Evolutionary conservation across 2,888 invertebrate species (phyloP), one percentile per base, ranked within the genome.

Genomic region (Dyspetes luteomarginatus): DNA sequence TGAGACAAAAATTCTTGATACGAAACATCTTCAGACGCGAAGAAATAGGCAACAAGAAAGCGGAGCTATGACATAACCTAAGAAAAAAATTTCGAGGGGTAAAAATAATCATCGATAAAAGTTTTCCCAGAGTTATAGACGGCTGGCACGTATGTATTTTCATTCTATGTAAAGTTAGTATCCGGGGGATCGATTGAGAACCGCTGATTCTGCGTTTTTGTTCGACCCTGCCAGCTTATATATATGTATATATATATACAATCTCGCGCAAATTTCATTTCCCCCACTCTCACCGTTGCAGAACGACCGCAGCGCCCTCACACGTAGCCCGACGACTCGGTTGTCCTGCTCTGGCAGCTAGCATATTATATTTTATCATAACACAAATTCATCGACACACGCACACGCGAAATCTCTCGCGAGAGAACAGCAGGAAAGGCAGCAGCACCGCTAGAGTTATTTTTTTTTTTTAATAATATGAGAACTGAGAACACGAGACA

Each of bases 281-380:
- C 71, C 43, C 72, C 68, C 5, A 26, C 56, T 45, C 52, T 45
- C 71, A 64, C 67, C 60, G 69, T 52, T 58, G 50, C 77, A 52
- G 43, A 71, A 56, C 77, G 76, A 77, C 58, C 43, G 52, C 74
- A 64, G 74, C 60, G 78, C 72, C 67, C 72, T 75, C 76, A 28
- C 78, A 12, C 58, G 62, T 60, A 62, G 48, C 50, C 28, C 48
- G 71, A 80, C 67, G 80, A 80, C 76, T 80, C 75, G 80, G 67
- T 76, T 62, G 80, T 60, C 76, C 80, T 72, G n/a, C n/a, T n/a
- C n/a, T 69, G 67, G 74, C 80, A 52, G 41, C 58, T 45, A 45
- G 64, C 22, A 26, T 36, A 36, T 36, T 36, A 36, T 36, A 4
- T 12, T 36, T 12, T 36, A 36, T 36, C 9, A 36, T 12, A 12